Evolutionary conservation across 2,113 vertebrate genomes (phyloP).

Genomic region (Vidua macroura): DNA sequence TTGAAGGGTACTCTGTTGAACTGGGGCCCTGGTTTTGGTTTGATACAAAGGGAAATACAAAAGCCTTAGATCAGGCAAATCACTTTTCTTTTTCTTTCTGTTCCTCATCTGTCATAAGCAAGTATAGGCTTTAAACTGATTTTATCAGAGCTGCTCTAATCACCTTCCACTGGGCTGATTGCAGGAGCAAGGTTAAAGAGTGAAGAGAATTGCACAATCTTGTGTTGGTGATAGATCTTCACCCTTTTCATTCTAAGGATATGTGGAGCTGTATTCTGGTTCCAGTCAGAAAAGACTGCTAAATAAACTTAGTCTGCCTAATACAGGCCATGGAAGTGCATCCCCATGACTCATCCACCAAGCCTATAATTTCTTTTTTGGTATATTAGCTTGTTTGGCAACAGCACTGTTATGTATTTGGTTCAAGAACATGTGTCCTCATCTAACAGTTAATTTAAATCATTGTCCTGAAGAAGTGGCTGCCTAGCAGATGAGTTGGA

Average conservation of each 20-base stretch:
- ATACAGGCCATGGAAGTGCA: background rate
- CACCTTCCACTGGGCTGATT: background rate
- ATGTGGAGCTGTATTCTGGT: background rate
- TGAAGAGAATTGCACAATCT: background rate
- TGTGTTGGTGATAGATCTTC: background rate
- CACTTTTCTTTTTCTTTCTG: background rate
- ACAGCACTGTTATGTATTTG: background rate
- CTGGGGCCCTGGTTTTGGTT: background rate
- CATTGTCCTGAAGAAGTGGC: background rate
- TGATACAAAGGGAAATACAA: background rate
- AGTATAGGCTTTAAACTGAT: background rate
- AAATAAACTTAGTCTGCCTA: background rate
- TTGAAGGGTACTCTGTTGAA: background rate
- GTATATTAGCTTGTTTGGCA: background rate
- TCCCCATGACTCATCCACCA: background rate
- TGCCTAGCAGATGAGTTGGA: background rate
- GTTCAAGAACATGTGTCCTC: background rate
- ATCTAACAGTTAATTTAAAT: background rate
- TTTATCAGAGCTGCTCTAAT: background rate
- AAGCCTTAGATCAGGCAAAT: background rate
- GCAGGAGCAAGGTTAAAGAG: background rate
- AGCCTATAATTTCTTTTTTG: background rate
- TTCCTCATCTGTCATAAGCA: background rate
- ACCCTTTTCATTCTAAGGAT: background rate
- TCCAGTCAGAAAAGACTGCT: background rate